A percentile compares a stretch with the other conserved stretches of the same genome.
Evolutionary conservation across 2,888 invertebrate species (phyloP).

Genomic region (Drosophila mulleri): DNA sequence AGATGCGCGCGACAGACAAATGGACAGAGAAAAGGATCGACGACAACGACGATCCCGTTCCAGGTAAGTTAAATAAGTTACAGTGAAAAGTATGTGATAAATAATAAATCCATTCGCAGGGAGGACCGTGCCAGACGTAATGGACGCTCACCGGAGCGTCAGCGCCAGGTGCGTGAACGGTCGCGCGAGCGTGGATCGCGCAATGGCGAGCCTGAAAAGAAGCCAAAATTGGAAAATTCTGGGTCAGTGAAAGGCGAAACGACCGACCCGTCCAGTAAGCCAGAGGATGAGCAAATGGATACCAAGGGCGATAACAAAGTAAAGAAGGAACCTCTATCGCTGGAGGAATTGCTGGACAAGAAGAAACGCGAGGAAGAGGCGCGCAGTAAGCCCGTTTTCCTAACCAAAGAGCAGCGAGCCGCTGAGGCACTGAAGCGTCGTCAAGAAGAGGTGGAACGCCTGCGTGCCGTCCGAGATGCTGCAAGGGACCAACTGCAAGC

Average conservation of each 20-base stretch:
- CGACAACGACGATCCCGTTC: constrained; percentile 76
- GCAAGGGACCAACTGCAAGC: constrained; percentile 63
- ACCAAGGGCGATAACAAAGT: constrained; percentile 75
- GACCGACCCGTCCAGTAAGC: constrained; percentile 42
- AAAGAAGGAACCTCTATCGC: constrained; percentile 93
- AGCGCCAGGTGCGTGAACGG: constrained; percentile 57
- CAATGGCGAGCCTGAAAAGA: constrained; percentile 69
- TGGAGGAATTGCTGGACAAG: constrained; percentile 97
- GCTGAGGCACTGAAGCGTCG: constrained; percentile 95
- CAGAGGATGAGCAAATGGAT: constrained; percentile 85
- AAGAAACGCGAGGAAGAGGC: constrained; percentile 98
- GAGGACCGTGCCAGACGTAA: constrained; percentile 65
- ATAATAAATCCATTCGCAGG: constrained; percentile 17
- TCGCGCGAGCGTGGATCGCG: constrained; percentile 62
- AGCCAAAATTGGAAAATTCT: constrained; percentile 43
- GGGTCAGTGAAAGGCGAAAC: constrained; percentile 13
- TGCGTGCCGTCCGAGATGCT: constrained; percentile 88
- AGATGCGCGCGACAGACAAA: constrained; percentile 53
- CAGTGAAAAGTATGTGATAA: not conserved
- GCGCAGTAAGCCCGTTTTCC: constrained; percentile 97
- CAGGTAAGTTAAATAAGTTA: constrained; percentile 46
- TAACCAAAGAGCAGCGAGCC: constrained; percentile 97
- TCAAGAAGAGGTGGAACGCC: constrained; percentile 94
- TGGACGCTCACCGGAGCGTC: constrained; percentile 66
- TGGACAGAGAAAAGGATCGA: constrained; percentile 71